Evolutionary conservation across 2,797 vertebrate genomes (phyloP).

Genomic region (Astyanax mexicanus): DNA sequence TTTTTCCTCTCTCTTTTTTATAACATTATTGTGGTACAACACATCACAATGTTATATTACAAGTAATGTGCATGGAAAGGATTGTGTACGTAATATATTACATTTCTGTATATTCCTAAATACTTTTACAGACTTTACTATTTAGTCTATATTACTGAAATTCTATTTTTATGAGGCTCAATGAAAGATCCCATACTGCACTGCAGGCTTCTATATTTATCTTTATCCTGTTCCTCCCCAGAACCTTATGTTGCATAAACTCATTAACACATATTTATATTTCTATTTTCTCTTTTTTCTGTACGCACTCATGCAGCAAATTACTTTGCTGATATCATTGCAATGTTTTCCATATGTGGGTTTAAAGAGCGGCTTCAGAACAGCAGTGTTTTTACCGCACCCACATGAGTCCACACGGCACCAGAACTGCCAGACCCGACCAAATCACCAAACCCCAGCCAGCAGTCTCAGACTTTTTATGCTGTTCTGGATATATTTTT

Average conservation of each 20-base stretch:
- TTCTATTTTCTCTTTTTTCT: conserved; percentile 14
- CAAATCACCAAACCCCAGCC: conserved; percentile 49
- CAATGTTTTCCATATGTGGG: conserved; percentile 43
- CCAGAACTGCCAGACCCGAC: conserved; percentile 34
- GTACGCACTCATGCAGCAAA: conserved; percentile 32
- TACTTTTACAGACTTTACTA: no score
- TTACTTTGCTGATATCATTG: conserved; percentile 25
- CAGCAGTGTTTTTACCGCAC: conserved; percentile 47
- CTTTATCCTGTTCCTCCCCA: background rate
- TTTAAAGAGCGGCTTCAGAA: conserved; percentile 44
- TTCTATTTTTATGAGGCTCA: conserved; percentile 38
- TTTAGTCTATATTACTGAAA: conserved; percentile 23
- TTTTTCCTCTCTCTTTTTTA: no score
- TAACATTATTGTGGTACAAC: no score
- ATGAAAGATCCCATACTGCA: conserved; percentile 42
- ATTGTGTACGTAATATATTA: no score
- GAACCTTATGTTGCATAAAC: conserved; percentile 38
- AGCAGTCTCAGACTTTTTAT: conserved; percentile 49
- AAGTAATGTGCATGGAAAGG: no score
- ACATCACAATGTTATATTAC: no score
- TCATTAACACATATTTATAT: conserved; percentile 51
- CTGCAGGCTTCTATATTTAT: conserved; percentile 40
- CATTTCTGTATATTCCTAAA: no score
- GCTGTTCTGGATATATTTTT: no score
- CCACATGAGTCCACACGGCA: conserved; percentile 48